Base-by-base conservation (phyloP, 2,888 invertebrate species). In the Cylindroiulus punctatus region DNA sequence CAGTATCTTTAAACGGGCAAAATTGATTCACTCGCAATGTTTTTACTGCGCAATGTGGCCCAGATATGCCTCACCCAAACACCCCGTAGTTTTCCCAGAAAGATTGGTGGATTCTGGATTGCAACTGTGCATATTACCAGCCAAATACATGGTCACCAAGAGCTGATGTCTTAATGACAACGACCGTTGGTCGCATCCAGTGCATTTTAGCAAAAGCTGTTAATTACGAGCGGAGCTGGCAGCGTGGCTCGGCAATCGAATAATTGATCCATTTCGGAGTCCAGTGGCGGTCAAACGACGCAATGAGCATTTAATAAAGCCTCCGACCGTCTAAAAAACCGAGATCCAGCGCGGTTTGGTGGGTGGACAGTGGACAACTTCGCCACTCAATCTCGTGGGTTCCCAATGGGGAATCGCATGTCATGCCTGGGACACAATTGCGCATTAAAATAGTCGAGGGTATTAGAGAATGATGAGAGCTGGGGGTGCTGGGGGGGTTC, bases 391-490 rank as follows among this genome's bases (percentile, higher is more conserved):
- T 76, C 76, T 76, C 22, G 76, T 76, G 26, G 76, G 76, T 30
- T 76, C 76, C 30, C 76, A 76, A 76, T 76, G 76, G 76, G 76
- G 76, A 76, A 30, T 76, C 76, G 30, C 76, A 76, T 76, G 76
- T 76, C 76, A 76, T 76, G 76, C 4, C 76, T 76, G 76, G 76
- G 76, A 76, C 76, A 76, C 76, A 76, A 76, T 76, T 76, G 76
- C 76, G 76, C 76, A 76, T 76, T 76, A 76, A 76, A 76, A 76
- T 76, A 76, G 76, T 76, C 76, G 76, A 76, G 76, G 76, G 30
- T 30, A 76, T 76, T 76, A 76, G 76, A 76, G 76, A 76, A 76
- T 76, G 76, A 76, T 76, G 76, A 76, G 76, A 76, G 76, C 2
- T 30, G 22, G 76, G 30, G 76, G 14, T 14, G 7, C 36, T 36